Conservation (phyloP, 2,888 invertebrate genomes). For the Dorcus hopei region DNA sequence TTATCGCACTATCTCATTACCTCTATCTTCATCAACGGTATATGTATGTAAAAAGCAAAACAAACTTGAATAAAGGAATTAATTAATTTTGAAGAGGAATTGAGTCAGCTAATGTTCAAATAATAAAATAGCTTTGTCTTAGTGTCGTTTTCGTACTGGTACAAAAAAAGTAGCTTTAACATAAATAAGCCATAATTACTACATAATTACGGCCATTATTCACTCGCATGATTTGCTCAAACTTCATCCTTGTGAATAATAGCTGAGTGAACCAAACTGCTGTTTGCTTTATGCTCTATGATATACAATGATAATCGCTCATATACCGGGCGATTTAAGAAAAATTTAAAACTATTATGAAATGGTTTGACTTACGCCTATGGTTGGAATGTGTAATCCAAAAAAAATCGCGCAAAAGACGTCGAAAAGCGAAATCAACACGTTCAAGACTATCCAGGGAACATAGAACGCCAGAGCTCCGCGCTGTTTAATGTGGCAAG, state of each 20-base stretch:
- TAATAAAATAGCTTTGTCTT: too few relatives aligned
- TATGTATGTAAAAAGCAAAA: background rate
- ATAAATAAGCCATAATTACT: too few relatives aligned
- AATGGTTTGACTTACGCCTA: conserved; percentile 38
- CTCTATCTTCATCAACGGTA: too few relatives aligned
- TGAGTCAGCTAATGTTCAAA: background rate
- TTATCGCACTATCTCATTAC: too few relatives aligned
- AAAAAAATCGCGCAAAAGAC: conserved; percentile 48
- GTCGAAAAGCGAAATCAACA: conserved; percentile 46
- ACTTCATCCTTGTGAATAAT: too few relatives aligned
- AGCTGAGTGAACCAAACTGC: too few relatives aligned
- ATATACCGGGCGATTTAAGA: background rate
- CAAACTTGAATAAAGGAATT: background rate
- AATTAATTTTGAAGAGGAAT: background rate
- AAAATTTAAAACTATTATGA: background rate
- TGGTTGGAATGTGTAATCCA: conserved; percentile 44
- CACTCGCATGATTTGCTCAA: too few relatives aligned
- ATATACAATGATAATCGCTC: too few relatives aligned
- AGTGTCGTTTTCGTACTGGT: too few relatives aligned
- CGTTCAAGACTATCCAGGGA: conserved; percentile 48
- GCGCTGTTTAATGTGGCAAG: conserved; percentile 27
- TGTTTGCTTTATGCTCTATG: too few relatives aligned
- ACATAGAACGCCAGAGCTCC: conserved; percentile 32
- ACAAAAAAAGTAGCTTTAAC: too few relatives aligned
- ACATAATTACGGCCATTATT: too few relatives aligned